Evolutionary conservation across 2,113 vertebrate genomes (phyloP).

Genomic region (Chascanopsetta lugubris): DNA sequence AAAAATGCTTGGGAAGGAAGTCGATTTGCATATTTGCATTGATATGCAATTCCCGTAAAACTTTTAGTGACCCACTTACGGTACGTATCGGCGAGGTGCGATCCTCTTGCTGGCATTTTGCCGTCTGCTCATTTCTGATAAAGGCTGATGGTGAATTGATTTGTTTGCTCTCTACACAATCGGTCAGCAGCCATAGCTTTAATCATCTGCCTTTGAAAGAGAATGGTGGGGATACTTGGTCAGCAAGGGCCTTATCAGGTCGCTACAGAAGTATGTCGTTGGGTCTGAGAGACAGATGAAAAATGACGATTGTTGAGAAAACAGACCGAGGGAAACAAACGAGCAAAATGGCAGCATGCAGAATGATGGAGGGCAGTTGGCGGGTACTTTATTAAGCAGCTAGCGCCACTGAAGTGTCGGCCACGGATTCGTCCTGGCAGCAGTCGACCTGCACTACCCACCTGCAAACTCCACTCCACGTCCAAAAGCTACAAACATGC

Average conservation of each 20-base stretch:
- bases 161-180: conserved; percentile 9
- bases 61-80: conserved; percentile 60
- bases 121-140: conserved; percentile 22
- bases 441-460: conserved; percentile 47
- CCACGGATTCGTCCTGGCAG: conserved; percentile 51
- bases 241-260: not conserved
- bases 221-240: conserved; percentile 1
- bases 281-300: conserved; percentile 3
- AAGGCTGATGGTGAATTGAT: conserved; percentile 37
- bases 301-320: not conserved
- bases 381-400: not conserved
- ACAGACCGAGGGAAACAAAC: conserved; percentile 15
- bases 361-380: conserved; percentile 17
- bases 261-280: conserved; percentile 11
- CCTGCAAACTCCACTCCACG: conserved; percentile 18
- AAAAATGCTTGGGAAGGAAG: conserved; percentile 40
- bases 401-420: conserved; percentile 18
- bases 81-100: conserved; percentile 37
- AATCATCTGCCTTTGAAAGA: conserved; percentile 21
- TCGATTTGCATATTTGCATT: conserved; percentile 64
- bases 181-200: conserved; percentile 27
- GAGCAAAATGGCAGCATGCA: conserved; percentile 6
- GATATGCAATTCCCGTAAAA: conserved; percentile 63
- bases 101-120: conserved; percentile 22
- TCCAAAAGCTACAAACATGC: conserved; percentile 12